These are phyloP conservation scores for Eospalax fontanierii DNA, from an alignment of 2,797 vertebrate genomes.

Conservation along the genomic window DNA sequence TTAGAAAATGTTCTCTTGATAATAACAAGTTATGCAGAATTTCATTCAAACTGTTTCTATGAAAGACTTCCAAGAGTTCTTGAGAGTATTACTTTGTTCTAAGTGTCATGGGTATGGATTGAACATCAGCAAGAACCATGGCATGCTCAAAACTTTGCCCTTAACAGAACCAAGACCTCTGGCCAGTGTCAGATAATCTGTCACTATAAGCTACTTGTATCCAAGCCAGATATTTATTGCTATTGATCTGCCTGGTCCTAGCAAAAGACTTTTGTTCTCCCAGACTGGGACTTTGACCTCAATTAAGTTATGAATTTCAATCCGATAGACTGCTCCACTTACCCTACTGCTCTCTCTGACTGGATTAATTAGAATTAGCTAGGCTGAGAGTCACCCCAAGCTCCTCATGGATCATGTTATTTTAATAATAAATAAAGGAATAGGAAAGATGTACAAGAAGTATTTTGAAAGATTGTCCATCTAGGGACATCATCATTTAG, in stretches of 20 bases:
- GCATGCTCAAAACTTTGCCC: constrained; percentile 86
- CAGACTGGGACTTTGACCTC: constrained; percentile 98
- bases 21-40: constrained; percentile 27
- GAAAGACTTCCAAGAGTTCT: constrained; percentile 55
- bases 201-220: constrained; percentile 92
- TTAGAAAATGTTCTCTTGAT: constrained; percentile 64
- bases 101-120: constrained; percentile 76
- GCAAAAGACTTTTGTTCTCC: constrained; percentile 98
- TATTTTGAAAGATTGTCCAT: constrained; percentile 92
- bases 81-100: constrained; percentile 50
- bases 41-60: background rate
- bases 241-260: constrained; percentile 99
- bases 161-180: constrained; percentile 89
- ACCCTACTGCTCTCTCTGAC: constrained; percentile 94
- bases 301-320: constrained; percentile 99
- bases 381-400: constrained; percentile 93
- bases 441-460: constrained; percentile 89
- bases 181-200: constrained; percentile 92
- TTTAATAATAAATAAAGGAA: constrained; percentile 97
- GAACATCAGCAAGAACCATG: constrained; percentile 83
- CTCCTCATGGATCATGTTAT: constrained; percentile 97
- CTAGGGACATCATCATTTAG: constrained; percentile 92
- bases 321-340: constrained; percentile 98
- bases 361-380: constrained; percentile 99
- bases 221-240: constrained; percentile 99